Conservation (phyloP, 2,113 vertebrate species). For the Cephalopterus ornatus region DNA sequence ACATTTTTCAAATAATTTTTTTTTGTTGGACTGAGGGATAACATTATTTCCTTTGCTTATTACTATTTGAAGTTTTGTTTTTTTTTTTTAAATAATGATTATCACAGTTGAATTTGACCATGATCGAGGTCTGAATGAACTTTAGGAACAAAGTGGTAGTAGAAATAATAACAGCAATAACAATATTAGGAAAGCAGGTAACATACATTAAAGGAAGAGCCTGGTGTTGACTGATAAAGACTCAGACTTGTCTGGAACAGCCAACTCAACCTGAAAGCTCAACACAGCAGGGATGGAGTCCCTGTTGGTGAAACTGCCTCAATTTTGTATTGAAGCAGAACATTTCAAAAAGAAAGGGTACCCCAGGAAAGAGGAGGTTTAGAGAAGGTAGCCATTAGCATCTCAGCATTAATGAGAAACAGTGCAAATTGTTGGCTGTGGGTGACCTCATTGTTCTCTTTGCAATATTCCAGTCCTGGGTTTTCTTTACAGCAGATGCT, state of each 20-base stretch:
- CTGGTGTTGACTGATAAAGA: constrained; percentile 24
- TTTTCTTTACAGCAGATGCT: neutral
- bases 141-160: neutral
- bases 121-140: neutral
- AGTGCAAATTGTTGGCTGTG: neutral
- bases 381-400: neutral
- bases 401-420: neutral
- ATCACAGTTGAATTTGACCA: neutral
- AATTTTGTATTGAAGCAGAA: constrained; percentile 1
- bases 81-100: neutral
- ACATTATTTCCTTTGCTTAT: neutral
- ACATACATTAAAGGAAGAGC: neutral
- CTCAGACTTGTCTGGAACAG: neutral
- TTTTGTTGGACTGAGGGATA: neutral
- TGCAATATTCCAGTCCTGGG: neutral
- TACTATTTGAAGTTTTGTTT: neutral
- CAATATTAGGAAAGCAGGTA: neutral
- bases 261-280: constrained; percentile 14
- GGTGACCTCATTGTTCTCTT: neutral
- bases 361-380: neutral
- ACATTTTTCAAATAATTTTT: neutral
- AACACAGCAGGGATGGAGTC: neutral
- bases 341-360: constrained; percentile 15
- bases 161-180: neutral
- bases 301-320: neutral